Base-by-base conservation (phyloP, 2,113 vertebrate species). In the Hippocampus comes region DNA sequence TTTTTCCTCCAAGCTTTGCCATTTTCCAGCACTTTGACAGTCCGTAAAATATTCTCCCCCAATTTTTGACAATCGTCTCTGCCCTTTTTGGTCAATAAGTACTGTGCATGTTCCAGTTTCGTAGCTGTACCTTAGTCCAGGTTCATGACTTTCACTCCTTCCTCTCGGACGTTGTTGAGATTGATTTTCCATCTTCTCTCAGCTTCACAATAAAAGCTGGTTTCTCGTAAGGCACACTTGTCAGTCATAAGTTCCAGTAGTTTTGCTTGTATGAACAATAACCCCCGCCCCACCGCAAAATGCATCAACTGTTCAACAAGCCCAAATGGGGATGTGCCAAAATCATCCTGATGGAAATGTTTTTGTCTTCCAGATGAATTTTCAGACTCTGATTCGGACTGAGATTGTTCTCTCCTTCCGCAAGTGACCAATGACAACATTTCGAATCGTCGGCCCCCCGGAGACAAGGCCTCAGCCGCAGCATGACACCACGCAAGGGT, bases 331-430 rank as follows among this genome's bases (percentile, higher is more conserved):
- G 34, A 72, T 56, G 11, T 48, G n/a, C 59, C 42, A 51, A 21
- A 38, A 38, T 56, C 1, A 0, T 20, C 43, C 64, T 66, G 48
- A 74, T 43, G 18, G 14, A 23, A 3, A 18, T 48, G 14, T 73
- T 78, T 77, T 87, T 79, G 57, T 83, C 80, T 86, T 88, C 56
- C 75, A 98, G 96, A 94, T 56, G 93, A 95, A 3, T 84, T 88
- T 75, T 96, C 93, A 0, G 90, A 96, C 84, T 94, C 94, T 0
- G 95, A 98, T 85, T 96, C 95, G 0, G 95, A 98, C 80, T 97
- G 89, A 97, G 79, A 66, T 67, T 63, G 53, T 42, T 65, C 17
- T 70, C 43, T 41, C 48, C 73, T 55, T 79, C 15, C 34, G 34
- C 34, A 38, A 21, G 63, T 55, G 0, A 23, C 49, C 49, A 51